Conservation (phyloP, 2,797 vertebrate genomes). For the Tragopan temminckii region DNA sequence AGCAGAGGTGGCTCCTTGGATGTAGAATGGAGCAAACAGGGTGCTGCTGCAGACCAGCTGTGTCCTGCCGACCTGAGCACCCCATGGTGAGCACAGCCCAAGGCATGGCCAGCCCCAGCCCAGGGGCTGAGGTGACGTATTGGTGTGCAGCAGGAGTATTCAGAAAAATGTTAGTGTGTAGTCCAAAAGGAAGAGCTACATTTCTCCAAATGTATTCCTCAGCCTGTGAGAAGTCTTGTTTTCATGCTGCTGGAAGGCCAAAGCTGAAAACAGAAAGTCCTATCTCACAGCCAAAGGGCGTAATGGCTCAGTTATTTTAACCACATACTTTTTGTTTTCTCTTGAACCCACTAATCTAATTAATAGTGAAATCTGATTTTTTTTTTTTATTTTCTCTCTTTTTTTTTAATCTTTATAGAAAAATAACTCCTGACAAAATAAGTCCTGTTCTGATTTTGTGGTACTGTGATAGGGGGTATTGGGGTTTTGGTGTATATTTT, state of each 20-base stretch:
- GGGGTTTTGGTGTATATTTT: fast-evolving
- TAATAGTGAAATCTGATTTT: not conserved
- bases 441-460: not conserved
- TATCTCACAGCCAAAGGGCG: not conserved
- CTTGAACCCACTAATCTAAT: not conserved
- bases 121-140: fast-evolving
- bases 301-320: not conserved
- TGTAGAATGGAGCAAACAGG: fast-evolving
- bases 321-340: not conserved
- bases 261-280: not conserved
- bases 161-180: not conserved
- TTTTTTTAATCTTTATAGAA: not conserved
- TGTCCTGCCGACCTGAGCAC: not conserved
- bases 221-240: not conserved
- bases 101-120: not conserved
- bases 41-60: not conserved
- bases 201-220: not conserved
- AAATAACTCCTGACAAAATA: not conserved
- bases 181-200: not conserved
- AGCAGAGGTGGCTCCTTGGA: fast-evolving
- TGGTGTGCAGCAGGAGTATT: not conserved
- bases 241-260: not conserved
- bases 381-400: not conserved
- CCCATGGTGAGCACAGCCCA: fast-evolving
- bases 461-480: fast-evolving